Evolutionary conservation across 2,888 invertebrate genomes (phyloP).

Genomic region (Myopa testacea): DNA sequence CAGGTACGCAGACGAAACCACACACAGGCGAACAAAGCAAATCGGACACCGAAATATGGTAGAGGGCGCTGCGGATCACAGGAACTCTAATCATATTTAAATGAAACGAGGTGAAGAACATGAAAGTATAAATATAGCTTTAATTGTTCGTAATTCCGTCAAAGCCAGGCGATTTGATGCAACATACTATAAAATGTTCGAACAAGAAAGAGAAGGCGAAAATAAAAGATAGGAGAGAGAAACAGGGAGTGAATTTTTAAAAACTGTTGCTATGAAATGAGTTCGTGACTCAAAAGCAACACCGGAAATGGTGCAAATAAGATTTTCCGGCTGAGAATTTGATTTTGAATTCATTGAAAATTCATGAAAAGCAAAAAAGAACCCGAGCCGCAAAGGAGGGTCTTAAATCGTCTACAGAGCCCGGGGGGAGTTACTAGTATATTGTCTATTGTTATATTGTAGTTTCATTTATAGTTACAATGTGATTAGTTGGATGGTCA

Average conservation of each 20-base stretch:
- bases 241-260: not conserved
- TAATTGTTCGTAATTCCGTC: not conserved
- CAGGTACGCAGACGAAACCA: conserved; percentile 15
- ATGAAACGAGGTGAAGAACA: conserved; percentile 58
- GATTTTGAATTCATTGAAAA: conserved; percentile 28
- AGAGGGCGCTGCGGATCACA: not conserved
- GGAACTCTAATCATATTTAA: conserved; percentile 61
- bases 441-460: too few species aligned
- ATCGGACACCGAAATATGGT: not conserved
- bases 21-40: not conserved
- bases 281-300: conserved; percentile 29
- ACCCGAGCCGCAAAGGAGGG: too few species aligned
- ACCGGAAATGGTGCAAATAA: conserved; percentile 38
- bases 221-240: not conserved
- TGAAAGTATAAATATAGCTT: conserved; percentile 43
- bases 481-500: too few species aligned
- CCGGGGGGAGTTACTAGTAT: too few species aligned
- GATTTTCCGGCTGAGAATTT: conserved; percentile 40
- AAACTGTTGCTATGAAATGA: not conserved
- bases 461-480: too few species aligned
- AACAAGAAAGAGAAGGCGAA: not conserved
- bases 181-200: not conserved
- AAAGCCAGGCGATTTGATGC: too few species aligned
- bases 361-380: not conserved
- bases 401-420: too few species aligned